A percentile compares a stretch with the other conserved stretches of the same genome.
Evolutionary conservation across 2,113 vertebrate species (phyloP).

Genomic region (Trematocara variabile): DNA sequence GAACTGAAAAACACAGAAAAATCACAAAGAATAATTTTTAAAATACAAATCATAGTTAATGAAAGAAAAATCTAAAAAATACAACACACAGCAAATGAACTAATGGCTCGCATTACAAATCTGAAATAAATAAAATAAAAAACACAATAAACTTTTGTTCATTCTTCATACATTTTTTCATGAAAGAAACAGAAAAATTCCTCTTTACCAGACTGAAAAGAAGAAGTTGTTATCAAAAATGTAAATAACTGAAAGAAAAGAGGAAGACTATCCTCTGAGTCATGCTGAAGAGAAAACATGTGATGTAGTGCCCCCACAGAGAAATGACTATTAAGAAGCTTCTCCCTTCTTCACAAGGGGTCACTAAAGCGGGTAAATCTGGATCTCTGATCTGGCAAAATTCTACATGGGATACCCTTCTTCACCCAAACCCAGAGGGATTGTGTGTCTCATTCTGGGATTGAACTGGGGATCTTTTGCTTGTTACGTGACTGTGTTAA

Average conservation of each 20-base stretch:
- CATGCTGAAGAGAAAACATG: background rate
- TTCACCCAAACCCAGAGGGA: background rate
- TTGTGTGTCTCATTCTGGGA: background rate
- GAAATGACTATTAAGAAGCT: accelerated
- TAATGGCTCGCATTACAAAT: background rate
- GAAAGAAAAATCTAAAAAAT: background rate
- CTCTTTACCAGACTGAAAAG: background rate
- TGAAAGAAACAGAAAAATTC: background rate
- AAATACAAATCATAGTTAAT: background rate
- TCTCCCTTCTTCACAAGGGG: background rate
- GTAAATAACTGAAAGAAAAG: background rate
- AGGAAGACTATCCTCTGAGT: background rate
- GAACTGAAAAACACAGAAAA: background rate
- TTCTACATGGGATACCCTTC: background rate
- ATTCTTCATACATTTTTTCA: background rate
- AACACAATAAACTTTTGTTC: background rate
- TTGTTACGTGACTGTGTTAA: background rate
- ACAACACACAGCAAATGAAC: background rate
- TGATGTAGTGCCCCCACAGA: background rate
- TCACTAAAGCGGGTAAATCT: accelerated
- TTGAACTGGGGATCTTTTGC: background rate
- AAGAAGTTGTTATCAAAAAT: background rate
- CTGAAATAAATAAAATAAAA: background rate
- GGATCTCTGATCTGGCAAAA: background rate
- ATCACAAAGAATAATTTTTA: background rate